Evolutionary conservation across 2,797 vertebrate species (phyloP).

Genomic region (Rhabdophis nuchalis): DNA sequence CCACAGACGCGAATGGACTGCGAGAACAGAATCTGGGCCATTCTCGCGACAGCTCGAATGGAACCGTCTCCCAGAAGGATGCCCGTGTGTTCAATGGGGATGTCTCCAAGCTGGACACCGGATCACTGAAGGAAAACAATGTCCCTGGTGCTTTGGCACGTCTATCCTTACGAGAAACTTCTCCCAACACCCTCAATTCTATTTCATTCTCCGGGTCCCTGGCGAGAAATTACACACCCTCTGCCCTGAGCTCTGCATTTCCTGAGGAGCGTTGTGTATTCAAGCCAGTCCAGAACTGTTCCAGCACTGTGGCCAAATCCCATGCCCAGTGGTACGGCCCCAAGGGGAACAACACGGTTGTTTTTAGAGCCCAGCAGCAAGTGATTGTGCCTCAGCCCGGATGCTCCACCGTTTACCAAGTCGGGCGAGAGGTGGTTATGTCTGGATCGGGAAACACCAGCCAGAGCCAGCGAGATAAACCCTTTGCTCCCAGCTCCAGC

Average conservation of each 20-base stretch:
- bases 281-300: not conserved
- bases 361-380: not conserved
- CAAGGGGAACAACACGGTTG: not conserved
- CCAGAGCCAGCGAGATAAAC: accelerated
- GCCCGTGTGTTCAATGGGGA: not conserved
- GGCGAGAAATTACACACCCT: not conserved
- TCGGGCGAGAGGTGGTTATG: conserved; percentile 3
- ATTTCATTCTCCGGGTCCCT: not conserved
- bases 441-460: not conserved
- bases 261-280: accelerated
- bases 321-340: not conserved
- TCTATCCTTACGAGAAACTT: not conserved
- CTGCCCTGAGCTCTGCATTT: not conserved
- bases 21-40: not conserved
- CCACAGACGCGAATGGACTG: too few species aligned
- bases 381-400: conserved; percentile 34
- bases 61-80: not conserved
- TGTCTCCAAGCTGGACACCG: accelerated
- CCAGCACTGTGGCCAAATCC: not conserved
- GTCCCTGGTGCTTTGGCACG: conserved; percentile 35
- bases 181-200: conserved; percentile 5
- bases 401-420: conserved; percentile 40
- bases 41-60: not conserved
- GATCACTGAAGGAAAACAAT: accelerated
- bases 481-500: accelerated